A percentile compares a stretch with the other conserved stretches of the same genome.
Evolutionary conservation across 2,113 vertebrate species (phyloP).

Genomic region (Cyprinodon tularosa): DNA sequence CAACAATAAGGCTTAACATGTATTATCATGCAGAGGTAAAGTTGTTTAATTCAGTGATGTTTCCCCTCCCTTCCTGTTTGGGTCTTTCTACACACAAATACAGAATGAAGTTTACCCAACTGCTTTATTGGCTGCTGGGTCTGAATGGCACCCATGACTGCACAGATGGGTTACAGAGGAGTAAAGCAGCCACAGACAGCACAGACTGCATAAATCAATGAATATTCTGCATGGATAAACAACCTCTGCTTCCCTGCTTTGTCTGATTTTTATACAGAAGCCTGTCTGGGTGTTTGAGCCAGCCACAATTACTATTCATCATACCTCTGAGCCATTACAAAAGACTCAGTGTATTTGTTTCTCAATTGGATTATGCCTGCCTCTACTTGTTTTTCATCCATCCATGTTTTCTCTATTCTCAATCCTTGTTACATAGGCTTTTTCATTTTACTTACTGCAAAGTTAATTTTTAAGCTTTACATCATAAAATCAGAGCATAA

Average conservation of each 20-base stretch:
- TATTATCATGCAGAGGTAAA: slow-evolving; percentile 19
- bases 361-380: slow-evolving; percentile 41
- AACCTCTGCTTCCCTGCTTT: slow-evolving; percentile 22
- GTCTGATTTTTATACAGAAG: slow-evolving; percentile 32
- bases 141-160: slow-evolving; percentile 41
- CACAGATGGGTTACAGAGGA: slow-evolving; percentile 42
- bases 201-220: slow-evolving; percentile 49
- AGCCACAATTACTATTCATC: slow-evolving; percentile 48
- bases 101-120: slow-evolving; percentile 37
- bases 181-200: slow-evolving; percentile 18
- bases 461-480: background rate
- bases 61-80: background rate
- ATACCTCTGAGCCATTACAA: slow-evolving; percentile 33
- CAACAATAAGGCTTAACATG: slow-evolving; percentile 2
- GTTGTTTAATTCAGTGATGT: background rate
- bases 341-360: slow-evolving; percentile 33
- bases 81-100: slow-evolving; percentile 12
- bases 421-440: background rate
- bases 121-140: slow-evolving; percentile 24
- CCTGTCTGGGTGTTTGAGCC: slow-evolving; percentile 32
- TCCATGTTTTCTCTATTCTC: slow-evolving; percentile 14
- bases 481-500: slow-evolving; percentile 10
- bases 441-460: slow-evolving; percentile 14
- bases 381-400: slow-evolving; percentile 32
- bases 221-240: slow-evolving; percentile 29